Evolutionary conservation across 2,888 invertebrate species (phyloP), one percentile per base, ranked within the genome.

Genomic region (Drosophila conformis): DNA sequence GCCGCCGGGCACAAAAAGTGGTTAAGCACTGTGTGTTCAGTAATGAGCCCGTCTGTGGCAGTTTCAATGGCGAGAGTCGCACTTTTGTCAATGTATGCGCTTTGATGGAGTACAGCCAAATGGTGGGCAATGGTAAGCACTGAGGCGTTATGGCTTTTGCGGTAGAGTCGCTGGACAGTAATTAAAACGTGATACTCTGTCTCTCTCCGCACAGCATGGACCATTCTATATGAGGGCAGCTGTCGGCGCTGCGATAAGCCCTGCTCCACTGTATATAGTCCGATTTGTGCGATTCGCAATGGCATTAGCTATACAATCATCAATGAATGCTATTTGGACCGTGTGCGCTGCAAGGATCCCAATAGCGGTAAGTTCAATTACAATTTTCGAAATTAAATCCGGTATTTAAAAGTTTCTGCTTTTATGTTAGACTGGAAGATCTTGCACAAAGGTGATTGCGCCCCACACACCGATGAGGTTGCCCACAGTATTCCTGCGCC

Each of bases 241-340:
- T 90, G 89, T 33, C 78, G 80, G 0, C 67, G 52, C 31, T 91
- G 91, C 62, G 78, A 85, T 46, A 68, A 70, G 54, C 74, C 77
- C 29, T 91, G 91, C 25, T 74, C 79, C 8, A 70, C 71, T 15
- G 60, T 78, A 0, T 90, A 84, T 40, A 68, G 81, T 3, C 91
- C 91, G 8, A 52, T 91, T 27, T 91, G 91, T 64, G 83, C 86
- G 36, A 81, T 59, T 21, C 82, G 87, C 33, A 90, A 90, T 31
- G 87, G 87, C 33, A 59, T 84, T 10, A 80, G 82, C 53, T 83
- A 89, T 46, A 91, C 91, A 1, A 83, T 91, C 68, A 69, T 87
- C 52, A 91, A 91, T 63, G 82, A 86, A n/a, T 91, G 91, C 61
- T 91, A 83, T 48, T 66, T 85, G 65, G 82, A 90, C 27, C 73